A percentile compares a stretch with the other conserved stretches of the same genome.
phyloP scores from a whole-genome alignment of 2,113 vertebrate genomes.

The Pantherophis guttatus region DNA sequence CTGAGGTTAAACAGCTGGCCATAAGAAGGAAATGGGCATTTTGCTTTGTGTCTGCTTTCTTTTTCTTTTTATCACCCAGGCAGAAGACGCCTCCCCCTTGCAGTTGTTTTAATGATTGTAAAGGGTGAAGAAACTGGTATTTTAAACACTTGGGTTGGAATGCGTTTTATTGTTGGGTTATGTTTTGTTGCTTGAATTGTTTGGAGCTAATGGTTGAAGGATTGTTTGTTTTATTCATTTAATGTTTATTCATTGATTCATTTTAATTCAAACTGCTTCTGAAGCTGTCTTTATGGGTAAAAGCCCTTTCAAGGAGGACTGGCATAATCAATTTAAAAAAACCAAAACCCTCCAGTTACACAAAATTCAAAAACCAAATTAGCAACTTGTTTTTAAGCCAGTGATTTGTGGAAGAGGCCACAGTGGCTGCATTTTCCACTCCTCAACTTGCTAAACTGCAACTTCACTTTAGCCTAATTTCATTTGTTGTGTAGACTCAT shows the following conservation, averaged over 20 bases:
- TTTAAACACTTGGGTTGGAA: not conserved
- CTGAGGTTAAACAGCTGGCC: not conserved
- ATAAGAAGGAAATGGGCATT: not conserved
- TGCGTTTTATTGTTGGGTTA: not conserved
- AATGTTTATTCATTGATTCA: not conserved
- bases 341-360: not conserved
- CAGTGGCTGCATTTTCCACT: not conserved
- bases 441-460: not conserved
- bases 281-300: not conserved
- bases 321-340: not conserved
- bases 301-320: not conserved
- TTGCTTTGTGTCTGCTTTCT: not conserved
- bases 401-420: not conserved
- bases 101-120: not conserved
- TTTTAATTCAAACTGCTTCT: not conserved
- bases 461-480: not conserved
- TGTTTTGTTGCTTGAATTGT: not conserved
- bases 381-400: not conserved
- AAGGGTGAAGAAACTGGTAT: not conserved
- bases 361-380: not conserved
- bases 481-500: not conserved
- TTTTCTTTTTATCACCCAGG: not conserved
- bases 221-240: not conserved
- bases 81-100: not conserved
- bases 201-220: not conserved